Evolutionary conservation across 2,888 invertebrate genomes (phyloP), one percentile per base, ranked within the genome.

Genomic region (Lasioglossum figueresi): DNA sequence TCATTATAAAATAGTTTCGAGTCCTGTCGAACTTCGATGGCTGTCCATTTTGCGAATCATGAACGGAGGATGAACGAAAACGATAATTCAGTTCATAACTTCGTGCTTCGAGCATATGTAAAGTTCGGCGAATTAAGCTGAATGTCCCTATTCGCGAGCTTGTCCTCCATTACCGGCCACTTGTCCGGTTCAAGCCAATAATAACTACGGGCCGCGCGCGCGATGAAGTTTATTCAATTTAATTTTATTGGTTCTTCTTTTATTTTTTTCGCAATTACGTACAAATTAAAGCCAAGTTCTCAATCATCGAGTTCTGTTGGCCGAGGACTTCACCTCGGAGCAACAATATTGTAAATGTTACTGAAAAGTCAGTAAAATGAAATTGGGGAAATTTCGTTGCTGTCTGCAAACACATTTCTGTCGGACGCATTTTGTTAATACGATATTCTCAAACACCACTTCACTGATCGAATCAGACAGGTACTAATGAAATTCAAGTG

Each of bases 1-100:
- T 77, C 77, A 45, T 85, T 85, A 84, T 66, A 74, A 80, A 74
- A 80, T 80, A 77, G 74, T 76, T 76, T 48, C 74, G 68, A 27
- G 52, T 43, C 68, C 34, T 37, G 48, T 23, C 37, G 59, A 80
- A 52, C 56, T 52, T n/a, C 31, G 31, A 31, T 14, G 66, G 27
- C 27, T 27, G 16, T 70, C 4, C 68, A 37, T 40, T 43, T 40
- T 40, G 37, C 40, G 68, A 40, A 37, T 70, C n/a, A 63, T 63
- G 31, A 63, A 63, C 63, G 63, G 63, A 40, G 43, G 16, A 63
- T 31, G 63, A 68, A 68, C 66, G 19, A 31, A 66, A 66, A 66
- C 37, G 68, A 16, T 37, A 68, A 68, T 68, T 37, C 68, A 10
- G 23, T 68, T 37, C 10, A 23, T 10, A 68, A 12, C 37, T 68